These are phyloP conservation scores for Dasysyrphus tricinctus DNA, from an alignment of 2,888 invertebrate genomes.

Conservation along the genomic window DNA sequence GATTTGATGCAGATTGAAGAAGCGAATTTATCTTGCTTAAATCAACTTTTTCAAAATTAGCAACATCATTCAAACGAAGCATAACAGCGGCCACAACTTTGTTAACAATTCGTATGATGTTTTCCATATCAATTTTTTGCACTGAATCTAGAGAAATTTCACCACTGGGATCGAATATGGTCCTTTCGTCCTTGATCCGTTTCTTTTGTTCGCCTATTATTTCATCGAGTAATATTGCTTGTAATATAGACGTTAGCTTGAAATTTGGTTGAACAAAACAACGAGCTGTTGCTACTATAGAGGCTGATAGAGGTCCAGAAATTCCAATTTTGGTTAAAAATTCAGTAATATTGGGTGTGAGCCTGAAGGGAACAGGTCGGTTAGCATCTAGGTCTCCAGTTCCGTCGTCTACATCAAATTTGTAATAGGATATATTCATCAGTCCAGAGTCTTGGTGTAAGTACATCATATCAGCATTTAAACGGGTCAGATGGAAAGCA, in stretches of 20 bases:
- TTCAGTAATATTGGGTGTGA: constrained; percentile 97
- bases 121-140: constrained; percentile 92
- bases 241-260: constrained; percentile 93
- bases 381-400: constrained; percentile 94
- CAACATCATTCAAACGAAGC: constrained; percentile 92
- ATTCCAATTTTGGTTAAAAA: constrained; percentile 94
- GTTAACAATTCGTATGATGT: constrained; percentile 94
- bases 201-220: constrained; percentile 92
- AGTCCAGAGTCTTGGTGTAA: constrained; percentile 98
- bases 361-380: constrained; percentile 96
- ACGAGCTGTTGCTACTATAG: constrained; percentile 95
- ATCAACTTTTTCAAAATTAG: constrained; percentile 96
- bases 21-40: constrained; percentile 93
- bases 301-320: constrained; percentile 95
- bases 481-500: constrained; percentile 94
- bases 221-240: constrained; percentile 96
- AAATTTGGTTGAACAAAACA: constrained; percentile 97
- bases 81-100: constrained; percentile 95
- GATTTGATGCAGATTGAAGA: constrained; percentile 95
- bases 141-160: constrained; percentile 80
- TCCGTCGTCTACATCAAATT: constrained; percentile 97
- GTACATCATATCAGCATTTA: constrained; percentile 99
- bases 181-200: constrained; percentile 86
- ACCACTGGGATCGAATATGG: constrained; percentile 81
- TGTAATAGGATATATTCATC: constrained; percentile 97